Conservation (phyloP, 2,888 invertebrate species). For the Cryptocheilus praepositus region DNA sequence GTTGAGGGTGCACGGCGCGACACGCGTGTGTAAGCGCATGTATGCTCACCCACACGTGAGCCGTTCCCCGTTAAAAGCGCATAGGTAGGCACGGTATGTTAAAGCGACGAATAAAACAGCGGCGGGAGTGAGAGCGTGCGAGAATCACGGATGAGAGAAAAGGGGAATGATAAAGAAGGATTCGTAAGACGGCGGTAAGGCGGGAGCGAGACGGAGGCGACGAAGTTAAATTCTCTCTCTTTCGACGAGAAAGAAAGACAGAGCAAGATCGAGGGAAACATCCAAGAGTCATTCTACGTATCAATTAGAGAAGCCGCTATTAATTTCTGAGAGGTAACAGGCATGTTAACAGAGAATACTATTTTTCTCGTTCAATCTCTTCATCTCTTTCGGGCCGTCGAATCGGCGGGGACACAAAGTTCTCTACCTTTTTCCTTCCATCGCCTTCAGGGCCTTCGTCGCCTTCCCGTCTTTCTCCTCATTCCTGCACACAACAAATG, state of each 20-base stretch:
- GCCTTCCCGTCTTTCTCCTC: background rate
- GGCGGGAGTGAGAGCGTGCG: constrained; percentile 17
- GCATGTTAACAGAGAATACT: constrained; percentile 62
- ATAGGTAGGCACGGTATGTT: constrained; percentile 45
- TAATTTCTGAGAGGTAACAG: constrained; percentile 65
- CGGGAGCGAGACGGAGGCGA: background rate
- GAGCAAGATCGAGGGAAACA: constrained; percentile 36
- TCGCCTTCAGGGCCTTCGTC: background rate
- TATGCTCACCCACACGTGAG: constrained; percentile 22
- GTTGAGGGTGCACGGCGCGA: constrained; percentile 17
- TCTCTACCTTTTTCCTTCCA: background rate
- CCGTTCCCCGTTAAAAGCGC: constrained; percentile 28
- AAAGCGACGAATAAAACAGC: constrained; percentile 45
- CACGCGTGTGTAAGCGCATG: constrained; percentile 11
- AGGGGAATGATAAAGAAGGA: constrained; percentile 16
- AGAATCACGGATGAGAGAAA: constrained; percentile 25
- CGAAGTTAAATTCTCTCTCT: no score
- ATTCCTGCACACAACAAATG: background rate
- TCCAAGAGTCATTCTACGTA: constrained; percentile 63
- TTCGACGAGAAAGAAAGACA: constrained; percentile 30
- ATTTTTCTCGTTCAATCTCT: constrained; percentile 61
- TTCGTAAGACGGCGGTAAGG: constrained; percentile 1
- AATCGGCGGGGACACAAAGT: constrained; percentile 1
- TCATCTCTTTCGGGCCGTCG: constrained; percentile 37
- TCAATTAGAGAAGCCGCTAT: constrained; percentile 67